Base-by-base conservation (phyloP, 2,797 vertebrate species). In the Taenioides sp. region DNA sequence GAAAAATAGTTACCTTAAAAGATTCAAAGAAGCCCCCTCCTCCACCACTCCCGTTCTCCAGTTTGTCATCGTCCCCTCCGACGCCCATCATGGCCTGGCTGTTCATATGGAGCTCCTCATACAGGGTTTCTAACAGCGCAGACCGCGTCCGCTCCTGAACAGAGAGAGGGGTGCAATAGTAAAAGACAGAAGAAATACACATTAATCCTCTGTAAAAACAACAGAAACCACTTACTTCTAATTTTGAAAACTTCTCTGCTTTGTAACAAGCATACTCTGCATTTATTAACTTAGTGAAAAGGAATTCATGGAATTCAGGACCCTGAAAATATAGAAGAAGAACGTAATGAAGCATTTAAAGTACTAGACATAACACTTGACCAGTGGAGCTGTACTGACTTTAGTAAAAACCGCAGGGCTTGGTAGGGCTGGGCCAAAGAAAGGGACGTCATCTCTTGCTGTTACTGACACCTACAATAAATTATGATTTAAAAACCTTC, bases 31-130 rank as follows among this genome's bases (percentile, higher is more conserved):
- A 98, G 63, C 97, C 96, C 1, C 96, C 96, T 12, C 94, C 91
- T 43, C 88, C 88, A 2, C 65, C 86, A 3, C 78, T 72, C 0
- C 91, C 96, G 0, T 98, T 98, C 90, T 98, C 97, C 87, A 96
- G 90, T 84, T 96, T 96, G 72, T 97, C 97, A 9, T 98, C 97
- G 1, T 97, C 97, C 2, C 94, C 93, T 5, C 94, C 93, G 68
- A 97, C 87, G 6, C 96, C 96, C 95, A 98, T 96, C 96, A 98
- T 97, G 85, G 96, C 93, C 91, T 98, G 97, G 84, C 97, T 98
- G 94, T 97, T 95, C 69, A 95, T 79, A 83, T 97, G 96, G 60
- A 98, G 91, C 80, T 98, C 97, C 86, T 98, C 97, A 0, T 98
- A 95, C 22, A 98, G 91, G 0, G 96, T 98, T 92, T 98, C 97